These are phyloP conservation scores for Ibidorhyncha struthersii DNA, from an alignment of 2,113 vertebrate species.

Conservation along the genomic window DNA sequence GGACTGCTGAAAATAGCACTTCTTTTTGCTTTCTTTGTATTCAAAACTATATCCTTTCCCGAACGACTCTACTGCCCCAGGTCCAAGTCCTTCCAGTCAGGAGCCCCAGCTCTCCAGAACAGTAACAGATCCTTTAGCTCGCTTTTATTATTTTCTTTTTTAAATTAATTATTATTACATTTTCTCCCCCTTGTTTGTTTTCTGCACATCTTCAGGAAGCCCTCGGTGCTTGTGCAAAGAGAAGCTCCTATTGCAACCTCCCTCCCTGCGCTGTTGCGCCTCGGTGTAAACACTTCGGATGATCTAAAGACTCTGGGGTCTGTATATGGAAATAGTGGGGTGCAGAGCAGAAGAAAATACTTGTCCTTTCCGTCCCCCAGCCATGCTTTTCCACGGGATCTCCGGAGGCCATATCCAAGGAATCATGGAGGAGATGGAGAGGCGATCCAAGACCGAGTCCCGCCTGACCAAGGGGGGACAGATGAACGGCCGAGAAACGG, in stretches of 20 bases:
- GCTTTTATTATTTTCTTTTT: conserved; percentile 56
- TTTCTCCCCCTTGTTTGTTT: conserved; percentile 67
- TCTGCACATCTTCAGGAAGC: conserved; percentile 70
- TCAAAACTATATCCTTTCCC: conserved; percentile 69
- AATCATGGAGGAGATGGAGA: conserved; percentile 99
- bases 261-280: background rate
- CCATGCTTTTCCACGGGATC: conserved; percentile 99
- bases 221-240: conserved; percentile 43
- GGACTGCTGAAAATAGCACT: conserved; percentile 77
- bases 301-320: conserved; percentile 84
- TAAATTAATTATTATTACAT: conserved; percentile 37
- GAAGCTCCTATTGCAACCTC: conserved; percentile 50
- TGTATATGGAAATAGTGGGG: conserved; percentile 99
- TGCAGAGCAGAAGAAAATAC: conserved; percentile 95
- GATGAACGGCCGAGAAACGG: conserved; percentile 97
- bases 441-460: conserved; percentile 93
- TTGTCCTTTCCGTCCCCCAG: conserved; percentile 98
- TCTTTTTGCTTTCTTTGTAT: conserved; percentile 76
- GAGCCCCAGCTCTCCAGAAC: conserved; percentile 52
- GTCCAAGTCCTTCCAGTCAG: conserved; percentile 59
- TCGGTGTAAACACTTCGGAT: conserved; percentile 79
- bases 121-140: conserved; percentile 51
- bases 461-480: conserved; percentile 94
- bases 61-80: conserved; percentile 17
- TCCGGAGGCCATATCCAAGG: conserved; percentile 99